Base-by-base conservation (phyloP, 2,113 vertebrate species). In the Sporophila hypoxantha region DNA sequence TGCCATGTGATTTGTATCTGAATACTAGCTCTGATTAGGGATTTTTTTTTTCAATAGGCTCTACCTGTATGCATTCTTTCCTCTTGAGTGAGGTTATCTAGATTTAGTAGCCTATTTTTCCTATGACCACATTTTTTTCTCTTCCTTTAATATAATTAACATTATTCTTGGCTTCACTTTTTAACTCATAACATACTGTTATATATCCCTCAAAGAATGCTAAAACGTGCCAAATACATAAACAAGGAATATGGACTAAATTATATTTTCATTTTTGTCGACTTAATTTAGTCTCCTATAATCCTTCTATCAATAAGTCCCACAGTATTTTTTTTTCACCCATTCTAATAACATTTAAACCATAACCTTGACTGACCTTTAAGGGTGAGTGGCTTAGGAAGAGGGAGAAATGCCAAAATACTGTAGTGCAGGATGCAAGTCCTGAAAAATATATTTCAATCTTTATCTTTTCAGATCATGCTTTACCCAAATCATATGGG, bases 241-340 rank as follows among this genome's bases (percentile, higher is more conserved):
- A 95, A 86, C 41, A 75, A 77, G 49, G n/a, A 91, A 76, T 91
- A 94, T 93, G 82, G 90, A 89, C 46, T 76, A 93, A 91, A 95
- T 95, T 94, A 96, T 87, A 85, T 90, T 96, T 95, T 95, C 59
- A 92, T 95, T 92, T 95, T 69, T 94, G 27, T 86, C 8, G 36
- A 77, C 91, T 96, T 96, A 92, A 95, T 95, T 94, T 90, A 90
- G 82, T 91, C 75, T 95, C 25, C 49, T 85, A n/a, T 85, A 93
- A 95, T 91, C 82, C 82, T 77, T 86, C 91, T 80, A 64, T 91
- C 87, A 92, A 36, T 83, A 93, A 85, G 57, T 88, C 37, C 17
- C 25, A 84, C n/a, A 56, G 50, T 62, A 85, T 82, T 89, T 95
- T 34, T 80, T 89, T 84, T 95, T 76, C 50, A 75, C 27, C 44